Conservation (phyloP, 1,140 invertebrate genomes). For the Medauroidea extradentata region DNA sequence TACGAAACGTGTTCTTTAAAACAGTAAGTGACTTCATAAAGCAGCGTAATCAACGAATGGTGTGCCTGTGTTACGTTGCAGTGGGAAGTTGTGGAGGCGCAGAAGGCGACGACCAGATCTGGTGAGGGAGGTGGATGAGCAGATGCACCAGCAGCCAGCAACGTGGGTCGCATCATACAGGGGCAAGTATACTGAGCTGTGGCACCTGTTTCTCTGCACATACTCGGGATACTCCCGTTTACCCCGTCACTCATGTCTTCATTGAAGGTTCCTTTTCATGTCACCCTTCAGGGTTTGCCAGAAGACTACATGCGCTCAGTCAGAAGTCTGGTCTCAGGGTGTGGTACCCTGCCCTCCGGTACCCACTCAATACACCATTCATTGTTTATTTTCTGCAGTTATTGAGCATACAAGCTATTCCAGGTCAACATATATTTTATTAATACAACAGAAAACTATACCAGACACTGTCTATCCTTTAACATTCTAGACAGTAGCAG, state of each 20-base stretch:
- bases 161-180: constrained; percentile 33
- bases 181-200: constrained; percentile 6
- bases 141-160: constrained; percentile 18
- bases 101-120: constrained; percentile 18
- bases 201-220: no score
- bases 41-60: neutral
- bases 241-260: neutral
- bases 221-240: neutral
- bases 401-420: no score
- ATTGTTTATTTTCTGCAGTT: no score
- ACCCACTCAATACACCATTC: no score
- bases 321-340: no score
- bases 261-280: neutral
- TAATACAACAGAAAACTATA: no score
- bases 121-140: constrained; percentile 20
- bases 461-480: no score
- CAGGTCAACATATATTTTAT: no score
- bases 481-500: no score
- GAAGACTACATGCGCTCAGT: no score
- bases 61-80: constrained; percentile 1
- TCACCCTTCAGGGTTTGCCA: no score
- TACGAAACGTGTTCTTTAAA: neutral
- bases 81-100: constrained; percentile 24
- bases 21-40: neutral
- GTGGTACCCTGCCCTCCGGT: no score